Percentiles rank a stretch among this genome's conserved stretches.
Evolutionary conservation across 2,113 vertebrate species (phyloP).

Genomic region (Heloderma charlesbogerti): DNA sequence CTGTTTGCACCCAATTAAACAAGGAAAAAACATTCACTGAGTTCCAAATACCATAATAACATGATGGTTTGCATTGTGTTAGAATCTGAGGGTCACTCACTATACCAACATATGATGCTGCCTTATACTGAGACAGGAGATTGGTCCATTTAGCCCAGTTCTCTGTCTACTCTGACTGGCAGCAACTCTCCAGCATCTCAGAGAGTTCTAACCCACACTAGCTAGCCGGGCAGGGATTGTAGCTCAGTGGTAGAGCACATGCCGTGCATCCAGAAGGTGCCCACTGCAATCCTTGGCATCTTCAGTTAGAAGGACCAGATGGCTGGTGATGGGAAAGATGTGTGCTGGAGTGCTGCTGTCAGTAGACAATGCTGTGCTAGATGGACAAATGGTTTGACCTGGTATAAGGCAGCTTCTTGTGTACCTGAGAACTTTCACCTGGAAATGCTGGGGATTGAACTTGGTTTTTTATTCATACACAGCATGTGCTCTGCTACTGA

Average conservation of each 20-base stretch:
- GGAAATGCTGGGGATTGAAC: background rate
- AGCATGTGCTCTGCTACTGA: background rate
- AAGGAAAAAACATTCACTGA: background rate
- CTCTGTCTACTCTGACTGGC: background rate
- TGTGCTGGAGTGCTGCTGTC: background rate
- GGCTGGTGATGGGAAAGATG: background rate
- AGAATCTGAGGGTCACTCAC: background rate
- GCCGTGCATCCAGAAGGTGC: no score
- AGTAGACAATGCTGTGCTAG: background rate
- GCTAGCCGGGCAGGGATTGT: background rate
- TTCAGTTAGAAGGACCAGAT: background rate
- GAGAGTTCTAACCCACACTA: background rate
- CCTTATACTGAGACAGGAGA: background rate
- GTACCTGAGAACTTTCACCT: background rate
- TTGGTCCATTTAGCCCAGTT: background rate
- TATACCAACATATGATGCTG: background rate
- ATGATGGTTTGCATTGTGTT: background rate
- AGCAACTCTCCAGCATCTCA: no score
- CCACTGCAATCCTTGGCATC: background rate
- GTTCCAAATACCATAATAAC: background rate
- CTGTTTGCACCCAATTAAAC: background rate
- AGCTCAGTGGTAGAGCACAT: background rate
- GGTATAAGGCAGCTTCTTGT: background rate
- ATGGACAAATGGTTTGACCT: background rate
- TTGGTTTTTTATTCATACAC: background rate